Percentiles rank a stretch among this genome's conserved stretches.
phyloP scores from a whole-genome alignment of 2,888 invertebrate species.

The Dione juno region DNA sequence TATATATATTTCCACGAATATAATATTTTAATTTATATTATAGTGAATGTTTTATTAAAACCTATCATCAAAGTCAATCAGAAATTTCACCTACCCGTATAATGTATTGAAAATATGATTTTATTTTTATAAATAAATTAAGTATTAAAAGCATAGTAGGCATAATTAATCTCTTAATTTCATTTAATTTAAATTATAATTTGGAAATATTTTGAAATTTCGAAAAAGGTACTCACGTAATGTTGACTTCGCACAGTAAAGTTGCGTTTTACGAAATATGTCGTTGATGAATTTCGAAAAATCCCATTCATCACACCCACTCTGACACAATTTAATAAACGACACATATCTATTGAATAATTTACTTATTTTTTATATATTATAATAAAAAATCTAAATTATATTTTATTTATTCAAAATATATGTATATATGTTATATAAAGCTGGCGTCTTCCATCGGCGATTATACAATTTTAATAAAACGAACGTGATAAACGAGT shows the following conservation, averaged over 20 bases:
- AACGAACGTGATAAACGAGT: constrained; percentile 51
- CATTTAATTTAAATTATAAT: no score
- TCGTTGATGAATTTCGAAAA: constrained; percentile 49
- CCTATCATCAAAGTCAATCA: no score
- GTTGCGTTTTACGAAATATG: constrained; percentile 53
- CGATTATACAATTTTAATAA: constrained; percentile 45
- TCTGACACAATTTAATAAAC: constrained; percentile 41
- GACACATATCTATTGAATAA: constrained; percentile 27
- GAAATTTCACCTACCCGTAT: no score
- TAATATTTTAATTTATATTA: no score
- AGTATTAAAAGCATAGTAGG: no score
- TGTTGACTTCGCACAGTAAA: constrained; percentile 63
- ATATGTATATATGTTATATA: neutral
- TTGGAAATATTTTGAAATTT: no score
- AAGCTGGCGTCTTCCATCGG: constrained; percentile 43
- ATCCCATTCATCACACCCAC: constrained; percentile 39
- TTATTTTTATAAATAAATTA: no score
- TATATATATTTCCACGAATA: no score
- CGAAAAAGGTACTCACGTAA: constrained; percentile 25
- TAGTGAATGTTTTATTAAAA: no score
- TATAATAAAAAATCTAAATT: constrained; percentile 5
- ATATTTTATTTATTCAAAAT: neutral
- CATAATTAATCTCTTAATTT: no score
- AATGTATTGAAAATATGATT: no score
- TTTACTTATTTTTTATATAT: neutral